Base-by-base conservation (phyloP, 2,888 invertebrate species). In the Melieria crassipennis region DNA sequence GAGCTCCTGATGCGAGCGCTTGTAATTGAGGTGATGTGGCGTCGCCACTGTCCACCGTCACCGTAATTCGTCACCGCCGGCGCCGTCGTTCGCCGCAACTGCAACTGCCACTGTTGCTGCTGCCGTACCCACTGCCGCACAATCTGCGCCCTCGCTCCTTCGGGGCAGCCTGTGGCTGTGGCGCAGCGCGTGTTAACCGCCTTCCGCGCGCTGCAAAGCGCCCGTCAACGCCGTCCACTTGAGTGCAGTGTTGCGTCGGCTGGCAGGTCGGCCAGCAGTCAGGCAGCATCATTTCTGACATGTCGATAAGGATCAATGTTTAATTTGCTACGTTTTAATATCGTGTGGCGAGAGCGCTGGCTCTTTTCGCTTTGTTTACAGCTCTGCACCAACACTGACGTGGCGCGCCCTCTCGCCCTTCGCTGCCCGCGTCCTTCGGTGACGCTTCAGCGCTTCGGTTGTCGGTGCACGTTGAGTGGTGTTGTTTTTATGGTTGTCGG, bases 251-350 rank as follows among this genome's bases (percentile, higher is more conserved):
- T 30, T 30, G 30, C 30, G 43, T 52, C 4, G 67, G 45, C 30
- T 11, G 46, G 65, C 46, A n/a, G 45, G 43, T 52, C 4, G 67
- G 50, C 30, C 16, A 55, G 65, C 46, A 30, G 45, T n/a, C 30
- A 30, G 50, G n/a, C 69, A 70, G 50, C 71, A 58, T 77, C 76
- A 80, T 76, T 80, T 78, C 78, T 82, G 81, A 79, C 83, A 80
- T 79, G 77, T 78, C 83, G 83, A 82, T 82, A 82, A 82, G 81
- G 82, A 82, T 82, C 82, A 82, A 82, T 83, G 82, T 83, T 82
- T 76, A 79, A 77, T 78, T 76, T 78, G 73, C 73, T 73, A 78
- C 76, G 78, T 79, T 80, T 74, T 77, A 78, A 78, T 79, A 82
- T 78, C 72, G 71, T 76, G 76, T 72, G 75, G 65, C 47, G 71